Conservation (phyloP, 1,140 invertebrate genomes). For the Phenacoccus solenopsis region DNA sequence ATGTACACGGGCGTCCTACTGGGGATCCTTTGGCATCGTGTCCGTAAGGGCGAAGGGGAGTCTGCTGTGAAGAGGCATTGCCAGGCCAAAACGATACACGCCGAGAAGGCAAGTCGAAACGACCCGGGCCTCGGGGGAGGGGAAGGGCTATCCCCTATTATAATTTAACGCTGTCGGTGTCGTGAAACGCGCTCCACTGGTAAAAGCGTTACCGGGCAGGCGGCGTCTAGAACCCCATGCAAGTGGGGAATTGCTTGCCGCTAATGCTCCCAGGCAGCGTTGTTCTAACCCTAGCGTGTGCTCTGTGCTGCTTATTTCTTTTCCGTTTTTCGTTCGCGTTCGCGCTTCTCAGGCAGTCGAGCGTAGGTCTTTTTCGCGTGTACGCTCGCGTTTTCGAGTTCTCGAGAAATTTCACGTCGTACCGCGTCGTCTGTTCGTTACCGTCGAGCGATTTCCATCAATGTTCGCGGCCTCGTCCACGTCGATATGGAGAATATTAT, state of each 20-base stretch:
- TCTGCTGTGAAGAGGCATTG: not conserved
- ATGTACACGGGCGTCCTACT: constrained; percentile 15
- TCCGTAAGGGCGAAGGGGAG: constrained; percentile 1
- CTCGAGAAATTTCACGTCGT: no score
- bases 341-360: not conserved
- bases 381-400: no score
- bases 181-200: not conserved
- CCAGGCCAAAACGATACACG: not conserved
- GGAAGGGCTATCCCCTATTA: constrained; percentile 16
- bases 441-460: no score
- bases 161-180: constrained; percentile 1
- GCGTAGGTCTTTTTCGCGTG: not conserved
- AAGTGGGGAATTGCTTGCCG: constrained; percentile 6
- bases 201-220: not conserved
- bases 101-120: not conserved
- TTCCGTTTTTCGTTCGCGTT: constrained; percentile 1
- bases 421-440: not conserved
- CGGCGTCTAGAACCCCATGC: constrained; percentile 8
- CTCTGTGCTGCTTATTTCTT: not conserved
- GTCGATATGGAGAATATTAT: not conserved
- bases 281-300: constrained; percentile 5
- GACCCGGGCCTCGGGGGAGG: constrained; percentile 4
- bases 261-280: constrained; percentile 12
- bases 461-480: no score
- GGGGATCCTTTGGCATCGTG: constrained; percentile 12